A percentile compares a stretch with the other conserved stretches of the same genome.
Conservation (phyloP, 1,140 invertebrate genomes). For the Samia ricini region DNA sequence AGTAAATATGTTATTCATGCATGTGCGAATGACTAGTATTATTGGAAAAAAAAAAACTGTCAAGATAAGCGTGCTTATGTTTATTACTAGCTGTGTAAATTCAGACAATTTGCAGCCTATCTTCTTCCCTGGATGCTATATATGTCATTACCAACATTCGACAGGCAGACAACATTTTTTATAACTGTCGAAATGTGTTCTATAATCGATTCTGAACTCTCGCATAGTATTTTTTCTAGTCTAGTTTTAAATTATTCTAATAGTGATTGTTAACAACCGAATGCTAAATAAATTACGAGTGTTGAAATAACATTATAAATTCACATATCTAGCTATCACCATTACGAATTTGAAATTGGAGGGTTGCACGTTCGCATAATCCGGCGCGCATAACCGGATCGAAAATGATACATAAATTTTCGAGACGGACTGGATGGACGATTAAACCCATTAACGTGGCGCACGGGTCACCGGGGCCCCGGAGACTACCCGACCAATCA, state of each 20-base stretch:
- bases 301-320: conserved; percentile 41
- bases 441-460: conserved; percentile 73
- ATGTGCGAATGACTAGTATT: too few relatives aligned
- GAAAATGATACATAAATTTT: conserved; percentile 76
- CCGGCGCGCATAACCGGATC: conserved; percentile 68
- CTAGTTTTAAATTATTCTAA: neutral
- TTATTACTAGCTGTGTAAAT: too few relatives aligned
- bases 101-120: too few relatives aligned
- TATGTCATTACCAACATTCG: too few relatives aligned
- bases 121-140: too few relatives aligned
- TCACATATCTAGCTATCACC: conserved; percentile 55
- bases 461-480: conserved; percentile 55
- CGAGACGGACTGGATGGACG: conserved; percentile 58
- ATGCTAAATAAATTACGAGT: conserved; percentile 18
- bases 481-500: conserved; percentile 58
- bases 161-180: too few relatives aligned
- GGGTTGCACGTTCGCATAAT: conserved; percentile 53
- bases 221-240: too few relatives aligned
- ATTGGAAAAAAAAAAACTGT: too few relatives aligned
- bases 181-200: too few relatives aligned
- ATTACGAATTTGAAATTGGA: conserved; percentile 47
- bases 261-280: neutral
- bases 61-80: too few relatives aligned
- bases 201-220: too few relatives aligned
- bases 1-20: too few relatives aligned